A percentile compares a stretch with the other conserved stretches of the same genome.
Conservation (phyloP, 2,113 vertebrate genomes). For the Mustelus asterias region DNA sequence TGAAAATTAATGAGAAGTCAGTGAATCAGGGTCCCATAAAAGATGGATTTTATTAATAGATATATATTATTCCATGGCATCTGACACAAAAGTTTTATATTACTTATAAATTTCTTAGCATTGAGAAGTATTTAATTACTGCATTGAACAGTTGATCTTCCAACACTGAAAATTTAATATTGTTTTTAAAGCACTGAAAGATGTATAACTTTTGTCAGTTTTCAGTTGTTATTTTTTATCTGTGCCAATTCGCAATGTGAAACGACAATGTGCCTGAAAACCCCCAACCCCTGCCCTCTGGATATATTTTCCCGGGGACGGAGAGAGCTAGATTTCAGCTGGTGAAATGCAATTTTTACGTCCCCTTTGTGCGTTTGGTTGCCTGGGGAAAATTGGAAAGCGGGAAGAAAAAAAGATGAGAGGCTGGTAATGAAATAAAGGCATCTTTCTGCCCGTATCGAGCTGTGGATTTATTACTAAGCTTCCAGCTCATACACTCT, state of each 20-base stretch:
- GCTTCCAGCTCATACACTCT: neutral
- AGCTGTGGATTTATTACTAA: neutral
- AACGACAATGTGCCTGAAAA: neutral
- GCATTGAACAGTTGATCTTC: neutral
- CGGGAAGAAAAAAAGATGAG: neutral
- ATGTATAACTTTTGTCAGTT: neutral
- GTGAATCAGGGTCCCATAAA: neutral
- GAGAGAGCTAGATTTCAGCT: neutral
- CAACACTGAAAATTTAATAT: neutral
- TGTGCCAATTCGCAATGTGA: neutral
- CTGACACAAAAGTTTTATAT: neutral
- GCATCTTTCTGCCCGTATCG: neutral
- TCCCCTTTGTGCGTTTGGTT: neutral
- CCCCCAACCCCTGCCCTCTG: neutral
- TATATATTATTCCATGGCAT: neutral
- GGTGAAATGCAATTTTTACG: neutral
- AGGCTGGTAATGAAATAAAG: neutral
- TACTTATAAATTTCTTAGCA: neutral
- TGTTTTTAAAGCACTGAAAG: neutral
- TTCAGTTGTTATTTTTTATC: neutral
- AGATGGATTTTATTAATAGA: neutral
- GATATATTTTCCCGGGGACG: neutral
- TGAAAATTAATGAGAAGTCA: slow-evolving; percentile 11
- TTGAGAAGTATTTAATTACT: neutral
- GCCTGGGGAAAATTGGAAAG: neutral